Percentiles rank a stretch among this genome's conserved stretches.
phyloP scores from a whole-genome alignment of 2,797 vertebrate genomes.

The Peromyscus attwateri region DNA sequence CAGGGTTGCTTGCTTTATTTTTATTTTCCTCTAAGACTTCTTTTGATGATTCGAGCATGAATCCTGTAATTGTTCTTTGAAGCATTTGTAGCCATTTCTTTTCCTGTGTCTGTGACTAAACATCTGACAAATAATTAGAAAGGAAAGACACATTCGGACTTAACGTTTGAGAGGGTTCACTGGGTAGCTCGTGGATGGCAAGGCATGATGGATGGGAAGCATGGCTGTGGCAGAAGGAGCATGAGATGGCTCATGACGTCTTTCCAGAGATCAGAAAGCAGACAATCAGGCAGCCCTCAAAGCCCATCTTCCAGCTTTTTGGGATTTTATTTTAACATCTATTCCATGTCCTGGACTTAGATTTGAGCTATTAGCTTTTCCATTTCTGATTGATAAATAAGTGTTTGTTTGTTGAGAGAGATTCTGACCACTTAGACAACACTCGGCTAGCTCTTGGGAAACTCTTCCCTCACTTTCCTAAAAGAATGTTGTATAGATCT shows the following conservation, averaged over 20 bases:
- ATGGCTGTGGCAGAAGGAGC: background rate
- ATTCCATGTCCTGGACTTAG: background rate
- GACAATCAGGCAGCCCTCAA: background rate
- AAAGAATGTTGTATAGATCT: background rate
- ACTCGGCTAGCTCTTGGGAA: background rate
- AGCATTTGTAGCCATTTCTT: background rate
- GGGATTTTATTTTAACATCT: constrained; percentile 13
- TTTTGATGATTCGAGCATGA: background rate
- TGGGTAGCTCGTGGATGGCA: background rate
- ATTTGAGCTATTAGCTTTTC: background rate
- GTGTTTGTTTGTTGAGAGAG: background rate
- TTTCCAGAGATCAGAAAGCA: background rate
- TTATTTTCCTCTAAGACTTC: background rate
- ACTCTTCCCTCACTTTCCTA: background rate
- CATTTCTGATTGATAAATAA: background rate
- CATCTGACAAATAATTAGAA: background rate
- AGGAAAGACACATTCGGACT: background rate
- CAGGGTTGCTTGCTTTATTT: background rate
- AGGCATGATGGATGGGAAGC: too few relatives aligned
- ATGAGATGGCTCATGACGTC: background rate
- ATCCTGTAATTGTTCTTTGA: constrained; percentile 15
- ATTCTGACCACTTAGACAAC: background rate
- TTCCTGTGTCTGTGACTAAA: background rate
- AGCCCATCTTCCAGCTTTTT: background rate
- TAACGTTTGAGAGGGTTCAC: background rate